Evolutionary conservation across 2,113 vertebrate species (phyloP).

Genomic region (Semnopithecus entellus): DNA sequence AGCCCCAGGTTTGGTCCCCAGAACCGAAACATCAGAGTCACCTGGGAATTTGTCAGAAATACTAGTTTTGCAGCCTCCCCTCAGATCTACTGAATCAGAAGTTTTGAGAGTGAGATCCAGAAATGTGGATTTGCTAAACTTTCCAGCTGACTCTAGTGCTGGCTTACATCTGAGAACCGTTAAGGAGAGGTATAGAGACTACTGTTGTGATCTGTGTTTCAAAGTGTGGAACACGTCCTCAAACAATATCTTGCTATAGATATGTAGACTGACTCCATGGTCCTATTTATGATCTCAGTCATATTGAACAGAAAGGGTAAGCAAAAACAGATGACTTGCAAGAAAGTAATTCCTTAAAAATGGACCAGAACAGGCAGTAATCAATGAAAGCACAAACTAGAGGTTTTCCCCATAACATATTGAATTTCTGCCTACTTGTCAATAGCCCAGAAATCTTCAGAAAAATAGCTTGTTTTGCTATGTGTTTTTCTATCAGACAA

Average conservation of each 20-base stretch:
- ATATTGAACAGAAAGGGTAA: not conserved
- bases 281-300: not conserved
- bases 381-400: not conserved
- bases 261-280: not conserved
- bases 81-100: not conserved
- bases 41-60: not conserved
- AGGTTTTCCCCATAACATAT: fast-evolving
- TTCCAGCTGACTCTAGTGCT: not conserved
- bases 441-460: not conserved
- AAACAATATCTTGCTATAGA: not conserved
- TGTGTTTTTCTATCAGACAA: not conserved
- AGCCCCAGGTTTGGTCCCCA: not conserved
- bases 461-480: conserved; percentile 32
- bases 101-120: not conserved
- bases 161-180: not conserved
- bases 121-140: not conserved
- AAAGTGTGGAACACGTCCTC: not conserved
- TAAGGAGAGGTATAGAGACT: not conserved
- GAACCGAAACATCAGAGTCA: not conserved
- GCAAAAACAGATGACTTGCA: not conserved
- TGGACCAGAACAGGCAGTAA: not conserved
- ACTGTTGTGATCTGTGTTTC: not conserved
- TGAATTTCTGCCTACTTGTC: not conserved
- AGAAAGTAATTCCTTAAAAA: not conserved
- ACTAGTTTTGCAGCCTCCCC: not conserved